Evolutionary conservation across 2,797 vertebrate genomes (phyloP), one percentile per base, ranked within the genome.

Genomic region (Discoglossus pictus): DNA sequence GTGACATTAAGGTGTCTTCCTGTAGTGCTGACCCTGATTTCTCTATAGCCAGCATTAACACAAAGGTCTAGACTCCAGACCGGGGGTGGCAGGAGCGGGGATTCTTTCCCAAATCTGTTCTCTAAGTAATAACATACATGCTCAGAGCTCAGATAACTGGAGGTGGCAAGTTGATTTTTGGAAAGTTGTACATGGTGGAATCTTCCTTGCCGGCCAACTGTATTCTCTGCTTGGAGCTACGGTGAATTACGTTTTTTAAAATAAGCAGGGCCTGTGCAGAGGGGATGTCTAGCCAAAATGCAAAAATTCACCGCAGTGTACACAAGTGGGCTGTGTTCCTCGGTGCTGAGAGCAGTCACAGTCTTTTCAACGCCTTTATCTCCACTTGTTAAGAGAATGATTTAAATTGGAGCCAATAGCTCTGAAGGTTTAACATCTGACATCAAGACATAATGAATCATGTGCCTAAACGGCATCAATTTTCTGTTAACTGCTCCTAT

Each of bases 361-460:
- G 73, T 73, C 76, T 78, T 89, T 87, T 91, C 84, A 84, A 77
- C 85, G 83, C 83, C 83, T 86, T 76, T 71, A 65, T 46, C 39
- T 71, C 76, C 82, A 80, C 86, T 86, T 84, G 85, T 83, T 74
- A 58, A 62, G n/a, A 76, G 63, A 74, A 74, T 89, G 87, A 91
- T 87, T 89, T 91, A 88, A 89, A 90, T 89, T 87, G 86, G 85
- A 91, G 75, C 80, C 89, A 89, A 86, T 87, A 50, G 83, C 48
- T 50, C 42, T 53, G 73, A 77, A 80, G 56, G 79, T 75, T 54
- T 74, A 74, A 80, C 74, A 72, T 68, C 81, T 80, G 85, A 83
- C 80, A 70, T 82, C 72, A 60, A 56, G 79, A 61, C 74, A 69
- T 72, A 75, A 74, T 77, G 83, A 83, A 64, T 80, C 76, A 38